A percentile compares a stretch with the other conserved stretches of the same genome.
Conservation (phyloP, 2,888 invertebrate genomes). For the Macrosoma leucophasiata region DNA sequence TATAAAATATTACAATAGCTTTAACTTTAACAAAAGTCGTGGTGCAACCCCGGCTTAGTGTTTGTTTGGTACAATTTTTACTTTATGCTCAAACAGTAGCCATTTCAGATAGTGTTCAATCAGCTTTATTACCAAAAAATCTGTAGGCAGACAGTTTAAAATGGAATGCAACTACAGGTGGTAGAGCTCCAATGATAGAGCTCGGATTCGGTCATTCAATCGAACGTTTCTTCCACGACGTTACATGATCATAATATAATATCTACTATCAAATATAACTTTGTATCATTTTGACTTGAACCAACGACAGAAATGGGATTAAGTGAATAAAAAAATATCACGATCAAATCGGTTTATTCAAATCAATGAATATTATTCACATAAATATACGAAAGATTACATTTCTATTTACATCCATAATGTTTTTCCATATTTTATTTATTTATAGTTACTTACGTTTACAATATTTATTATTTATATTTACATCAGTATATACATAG, state of each 20-base stretch:
- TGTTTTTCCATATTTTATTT: no score
- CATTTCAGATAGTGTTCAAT: no score
- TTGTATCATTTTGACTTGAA: background rate
- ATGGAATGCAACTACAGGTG: background rate
- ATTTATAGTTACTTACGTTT: no score
- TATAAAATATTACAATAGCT: no score
- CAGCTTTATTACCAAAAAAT: background rate
- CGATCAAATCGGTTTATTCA: conserved; percentile 10
- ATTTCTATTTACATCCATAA: background rate
- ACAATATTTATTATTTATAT: no score
- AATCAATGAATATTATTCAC: conserved; percentile 5
- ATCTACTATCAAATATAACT: background rate
- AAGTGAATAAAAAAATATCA: background rate
- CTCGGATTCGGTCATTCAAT: no score
- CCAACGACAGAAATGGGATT: background rate
- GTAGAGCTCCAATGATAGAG: background rate
- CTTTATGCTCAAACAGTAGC: no score
- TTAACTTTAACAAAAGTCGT: no score
- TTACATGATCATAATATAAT: no score
- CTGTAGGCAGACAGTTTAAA: background rate
- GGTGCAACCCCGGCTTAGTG: no score
- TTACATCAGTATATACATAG: background rate
- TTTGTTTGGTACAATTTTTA: no score
- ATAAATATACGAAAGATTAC: conserved; percentile 6
- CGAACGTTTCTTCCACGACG: no score